A percentile compares a stretch with the other conserved stretches of the same genome.
phyloP scores from a whole-genome alignment of 2,113 vertebrate genomes.

The Nipponia nippon region DNA sequence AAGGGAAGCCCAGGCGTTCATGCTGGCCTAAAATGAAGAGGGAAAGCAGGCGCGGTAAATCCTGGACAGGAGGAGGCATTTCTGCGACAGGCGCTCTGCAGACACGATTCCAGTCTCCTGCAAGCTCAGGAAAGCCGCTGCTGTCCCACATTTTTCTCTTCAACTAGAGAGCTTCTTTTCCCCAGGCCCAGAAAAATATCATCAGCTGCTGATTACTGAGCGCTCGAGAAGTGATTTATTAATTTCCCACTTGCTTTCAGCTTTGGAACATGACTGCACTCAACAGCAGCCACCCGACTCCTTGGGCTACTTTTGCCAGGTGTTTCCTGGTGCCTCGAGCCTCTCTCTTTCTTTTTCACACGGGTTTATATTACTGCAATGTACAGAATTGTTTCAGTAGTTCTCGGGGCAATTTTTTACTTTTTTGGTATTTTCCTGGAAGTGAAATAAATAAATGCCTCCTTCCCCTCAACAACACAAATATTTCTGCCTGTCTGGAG shows the following conservation, averaged over 20 bases:
- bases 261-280: not conserved
- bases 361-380: not conserved
- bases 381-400: not conserved
- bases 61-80: not conserved
- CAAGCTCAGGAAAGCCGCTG: not conserved
- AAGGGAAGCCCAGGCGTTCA: rapidly evolving
- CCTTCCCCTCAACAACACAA: not conserved
- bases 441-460: not conserved
- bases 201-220: not conserved
- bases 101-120: not conserved
- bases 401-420: not conserved
- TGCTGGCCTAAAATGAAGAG: rapidly evolving
- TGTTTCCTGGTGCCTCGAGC: not conserved
- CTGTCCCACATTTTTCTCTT: not conserved
- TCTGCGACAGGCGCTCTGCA: not conserved
- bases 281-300: not conserved
- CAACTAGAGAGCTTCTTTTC: not conserved
- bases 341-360: not conserved
- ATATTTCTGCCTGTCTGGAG: not conserved
- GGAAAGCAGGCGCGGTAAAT: not conserved
- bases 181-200: not conserved
- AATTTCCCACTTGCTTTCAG: not conserved
- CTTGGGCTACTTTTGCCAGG: not conserved
- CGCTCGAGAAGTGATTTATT: not conserved
- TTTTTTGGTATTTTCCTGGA: not conserved